A percentile compares a stretch with the other conserved stretches of the same genome.
phyloP scores from a whole-genome alignment of 2,113 vertebrate genomes.

The Siniperca chuatsi region DNA sequence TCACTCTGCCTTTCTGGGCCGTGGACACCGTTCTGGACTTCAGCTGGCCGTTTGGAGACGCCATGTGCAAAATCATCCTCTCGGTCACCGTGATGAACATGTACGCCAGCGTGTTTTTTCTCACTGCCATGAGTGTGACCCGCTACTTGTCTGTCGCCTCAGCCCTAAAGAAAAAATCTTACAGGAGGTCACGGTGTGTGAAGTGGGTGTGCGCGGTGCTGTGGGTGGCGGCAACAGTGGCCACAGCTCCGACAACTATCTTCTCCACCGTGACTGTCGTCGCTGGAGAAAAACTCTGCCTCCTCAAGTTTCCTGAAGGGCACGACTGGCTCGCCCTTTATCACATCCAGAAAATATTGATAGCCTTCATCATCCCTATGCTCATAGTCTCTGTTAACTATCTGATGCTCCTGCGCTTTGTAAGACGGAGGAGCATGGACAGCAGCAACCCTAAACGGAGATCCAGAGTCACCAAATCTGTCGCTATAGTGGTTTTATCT shows the following conservation, averaged over 20 bases:
- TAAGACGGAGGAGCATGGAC: conserved; percentile 76
- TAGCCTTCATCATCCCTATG: conserved; percentile 83
- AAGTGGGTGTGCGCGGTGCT: conserved; percentile 80
- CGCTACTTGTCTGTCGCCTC: conserved; percentile 81
- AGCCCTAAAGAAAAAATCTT: conserved; percentile 66
- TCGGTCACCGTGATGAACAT: conserved; percentile 86
- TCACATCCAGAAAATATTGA: conserved; percentile 83
- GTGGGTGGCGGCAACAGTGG: conserved; percentile 78
- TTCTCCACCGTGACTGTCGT: conserved; percentile 80
- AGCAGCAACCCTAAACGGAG: conserved; percentile 71
- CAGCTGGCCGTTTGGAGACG: conserved; percentile 86
- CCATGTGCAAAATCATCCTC: conserved; percentile 85
- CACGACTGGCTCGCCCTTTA: conserved; percentile 83
- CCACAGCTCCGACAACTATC: conserved; percentile 79
- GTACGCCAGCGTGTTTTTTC: conserved; percentile 86
- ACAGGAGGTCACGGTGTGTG: conserved; percentile 65
- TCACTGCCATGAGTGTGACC: conserved; percentile 85
- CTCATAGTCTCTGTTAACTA: conserved; percentile 80
- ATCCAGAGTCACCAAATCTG: conserved; percentile 78
- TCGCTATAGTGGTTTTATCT: conserved; percentile 79
- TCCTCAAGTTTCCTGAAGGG: conserved; percentile 82
- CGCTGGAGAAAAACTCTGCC: conserved; percentile 81
- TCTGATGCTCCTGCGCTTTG: conserved; percentile 82
- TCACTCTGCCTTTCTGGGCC: conserved; percentile 86
- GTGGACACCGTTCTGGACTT: conserved; percentile 85